Evolutionary conservation across 2,888 invertebrate genomes (phyloP).

Genomic region (Timema podura): DNA sequence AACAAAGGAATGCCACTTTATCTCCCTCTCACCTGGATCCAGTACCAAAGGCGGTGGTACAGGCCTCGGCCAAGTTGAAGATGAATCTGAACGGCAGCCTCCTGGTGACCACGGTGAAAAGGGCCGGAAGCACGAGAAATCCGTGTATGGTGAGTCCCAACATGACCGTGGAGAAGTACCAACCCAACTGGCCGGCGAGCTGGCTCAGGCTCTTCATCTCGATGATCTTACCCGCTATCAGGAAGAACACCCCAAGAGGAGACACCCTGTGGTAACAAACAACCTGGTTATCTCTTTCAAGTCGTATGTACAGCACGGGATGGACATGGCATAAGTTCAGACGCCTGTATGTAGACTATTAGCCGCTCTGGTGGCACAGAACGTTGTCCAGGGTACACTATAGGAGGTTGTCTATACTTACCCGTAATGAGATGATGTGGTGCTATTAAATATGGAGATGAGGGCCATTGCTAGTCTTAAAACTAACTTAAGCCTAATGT

Average conservation of each 20-base stretch:
- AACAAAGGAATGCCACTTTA: no score
- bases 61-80: conserved; percentile 80
- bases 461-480: no score
- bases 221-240: conserved; percentile 86
- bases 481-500: no score
- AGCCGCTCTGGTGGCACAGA: no score
- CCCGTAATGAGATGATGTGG: no score
- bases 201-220: conserved; percentile 83
- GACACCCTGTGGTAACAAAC: conserved; percentile 64
- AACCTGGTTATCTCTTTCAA: not conserved
- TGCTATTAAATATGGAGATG: no score
- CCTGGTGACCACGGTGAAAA: conserved; percentile 79
- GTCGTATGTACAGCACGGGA: no score
- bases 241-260: conserved; percentile 82
- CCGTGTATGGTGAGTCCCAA: conserved; percentile 90
- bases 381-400: no score
- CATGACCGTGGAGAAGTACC: conserved; percentile 91
- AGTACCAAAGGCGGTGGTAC: conserved; percentile 95
- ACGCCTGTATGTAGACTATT: no score
- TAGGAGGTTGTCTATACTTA: no score
- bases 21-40: conserved; percentile 66
- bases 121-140: conserved; percentile 79
- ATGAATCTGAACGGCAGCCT: conserved; percentile 79
- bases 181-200: conserved; percentile 80
- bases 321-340: no score